Base-by-base conservation (phyloP, 2,888 invertebrate genomes). In the Drosophila atripex region DNA sequence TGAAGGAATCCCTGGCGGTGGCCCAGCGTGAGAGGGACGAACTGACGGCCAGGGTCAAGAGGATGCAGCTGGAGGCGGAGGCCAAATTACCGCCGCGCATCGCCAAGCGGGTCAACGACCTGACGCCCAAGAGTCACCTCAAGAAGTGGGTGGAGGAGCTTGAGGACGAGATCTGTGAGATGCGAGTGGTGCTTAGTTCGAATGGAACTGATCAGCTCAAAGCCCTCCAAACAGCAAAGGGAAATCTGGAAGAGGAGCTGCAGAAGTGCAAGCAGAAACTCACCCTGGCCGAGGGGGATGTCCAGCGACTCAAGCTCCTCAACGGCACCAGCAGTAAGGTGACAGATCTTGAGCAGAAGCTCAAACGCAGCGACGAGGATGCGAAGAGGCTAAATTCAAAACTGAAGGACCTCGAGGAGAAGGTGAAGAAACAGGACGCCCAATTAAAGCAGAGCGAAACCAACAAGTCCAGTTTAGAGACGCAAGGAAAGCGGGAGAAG, bases 61-160 rank as follows among this genome's bases (percentile, higher is more conserved):
- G 93, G 73, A 91, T 96, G 63, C 94, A 94, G 85, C 93, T 94
- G 71, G 94, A 94, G 68, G 93, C 94, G 1, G 92, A 94, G n/a
- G 93, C 93, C 77, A 93, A 94, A 30, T 93, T 95, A 78, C 95
- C 94, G 76, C 93, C 94, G 23, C 93, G 96, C 77, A 93, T 93
- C n/a, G 94, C 95, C 3, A 96, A 96, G 88, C 95, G 95, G 85
- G 93, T 95, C 8, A 95, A 95, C 7, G 96, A 96, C 85, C 91
- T 91, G 14, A 91, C 91, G 18, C 91, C 91, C 0, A 91, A 91
- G 75, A 89, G 89, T 59, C 90, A 89, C 51, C 92, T 97, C 84
- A 96, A 90, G 80, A 96, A 94, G 85, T 96, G 97, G 95, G 95
- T 97, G 2, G 95, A 96, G 64, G 97, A 98, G 75, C 92, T 97